These are phyloP conservation scores for Chiloscyllium punctatum DNA, from an alignment of 2,797 vertebrate genomes.

Conservation along the genomic window DNA sequence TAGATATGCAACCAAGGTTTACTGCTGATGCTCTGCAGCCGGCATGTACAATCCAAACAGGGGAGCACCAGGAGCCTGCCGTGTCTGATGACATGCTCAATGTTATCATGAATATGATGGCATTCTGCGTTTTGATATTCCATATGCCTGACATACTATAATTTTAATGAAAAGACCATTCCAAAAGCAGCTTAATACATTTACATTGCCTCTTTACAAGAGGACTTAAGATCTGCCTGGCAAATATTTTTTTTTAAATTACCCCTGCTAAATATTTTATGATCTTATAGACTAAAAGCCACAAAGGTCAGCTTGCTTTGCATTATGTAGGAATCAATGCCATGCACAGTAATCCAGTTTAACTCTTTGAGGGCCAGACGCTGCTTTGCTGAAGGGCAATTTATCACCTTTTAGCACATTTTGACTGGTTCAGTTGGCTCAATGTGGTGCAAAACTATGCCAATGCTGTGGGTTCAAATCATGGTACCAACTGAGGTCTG, in stretches of 20 bases:
- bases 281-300: constrained; percentile 4
- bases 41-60: not conserved
- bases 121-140: not conserved
- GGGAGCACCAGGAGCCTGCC: not conserved
- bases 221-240: not conserved
- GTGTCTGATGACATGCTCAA: not conserved
- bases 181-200: not conserved
- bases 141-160: not conserved
- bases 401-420: too few species aligned
- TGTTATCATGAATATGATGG: not conserved
- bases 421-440: too few species aligned
- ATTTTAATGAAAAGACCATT: constrained; percentile 27
- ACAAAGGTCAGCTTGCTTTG: constrained; percentile 9
- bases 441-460: too few species aligned
- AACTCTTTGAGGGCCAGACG: not conserved
- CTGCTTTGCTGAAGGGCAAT: too few species aligned
- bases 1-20: constrained; percentile 58
- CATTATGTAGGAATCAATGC: constrained; percentile 16
- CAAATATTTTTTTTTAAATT: constrained; percentile 19
- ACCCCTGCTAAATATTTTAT: constrained; percentile 32
- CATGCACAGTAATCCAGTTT: not conserved
- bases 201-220: constrained; percentile 28
- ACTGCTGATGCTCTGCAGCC: not conserved
- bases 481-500: too few species aligned
- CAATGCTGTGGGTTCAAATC: too few species aligned